Conservation (phyloP, 1,140 invertebrate genomes). For the Rhagoletis pomonella region DNA sequence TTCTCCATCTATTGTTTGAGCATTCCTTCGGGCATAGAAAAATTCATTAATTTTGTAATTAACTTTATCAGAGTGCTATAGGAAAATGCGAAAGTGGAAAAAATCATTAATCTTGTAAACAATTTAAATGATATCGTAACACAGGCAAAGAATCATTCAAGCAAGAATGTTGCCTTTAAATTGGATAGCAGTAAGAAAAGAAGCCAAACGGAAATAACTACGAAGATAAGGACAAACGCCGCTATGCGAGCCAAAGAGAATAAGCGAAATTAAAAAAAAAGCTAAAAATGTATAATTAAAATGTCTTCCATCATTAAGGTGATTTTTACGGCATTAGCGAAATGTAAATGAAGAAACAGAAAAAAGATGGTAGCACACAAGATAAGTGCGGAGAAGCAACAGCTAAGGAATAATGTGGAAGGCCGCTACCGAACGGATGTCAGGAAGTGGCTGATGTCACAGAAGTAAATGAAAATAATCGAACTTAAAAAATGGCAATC, state of each 20-base stretch:
- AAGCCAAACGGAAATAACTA: slow-evolving; percentile 60
- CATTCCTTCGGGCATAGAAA: slow-evolving; percentile 32
- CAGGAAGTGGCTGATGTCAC: background rate
- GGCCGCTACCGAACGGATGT: background rate
- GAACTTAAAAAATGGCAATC: background rate
- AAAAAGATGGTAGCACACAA: background rate
- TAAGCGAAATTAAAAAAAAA: background rate
- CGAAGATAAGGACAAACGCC: slow-evolving; percentile 69
- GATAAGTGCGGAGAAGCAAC: background rate
- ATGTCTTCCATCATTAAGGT: slow-evolving; percentile 71
- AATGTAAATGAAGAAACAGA: slow-evolving; percentile 13
- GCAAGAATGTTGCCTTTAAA: slow-evolving; percentile 39
- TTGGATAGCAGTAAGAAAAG: background rate
- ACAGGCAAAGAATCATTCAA: slow-evolving; percentile 36
- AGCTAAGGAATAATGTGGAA: background rate
- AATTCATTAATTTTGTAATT: slow-evolving; percentile 55
- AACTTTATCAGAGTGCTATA: slow-evolving; percentile 49
- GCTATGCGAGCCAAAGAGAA: background rate
- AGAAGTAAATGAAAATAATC: background rate
- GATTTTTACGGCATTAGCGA: slow-evolving; percentile 40
- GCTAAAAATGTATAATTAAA: slow-evolving; percentile 65
- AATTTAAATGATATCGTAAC: slow-evolving; percentile 52
- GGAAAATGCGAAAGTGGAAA: slow-evolving; percentile 24
- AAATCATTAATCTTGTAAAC: slow-evolving; percentile 55
- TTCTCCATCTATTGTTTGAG: background rate